Base-by-base conservation (phyloP, 92 coral and sea anemone species). In the Parazoanthus atlanticus region DNA sequence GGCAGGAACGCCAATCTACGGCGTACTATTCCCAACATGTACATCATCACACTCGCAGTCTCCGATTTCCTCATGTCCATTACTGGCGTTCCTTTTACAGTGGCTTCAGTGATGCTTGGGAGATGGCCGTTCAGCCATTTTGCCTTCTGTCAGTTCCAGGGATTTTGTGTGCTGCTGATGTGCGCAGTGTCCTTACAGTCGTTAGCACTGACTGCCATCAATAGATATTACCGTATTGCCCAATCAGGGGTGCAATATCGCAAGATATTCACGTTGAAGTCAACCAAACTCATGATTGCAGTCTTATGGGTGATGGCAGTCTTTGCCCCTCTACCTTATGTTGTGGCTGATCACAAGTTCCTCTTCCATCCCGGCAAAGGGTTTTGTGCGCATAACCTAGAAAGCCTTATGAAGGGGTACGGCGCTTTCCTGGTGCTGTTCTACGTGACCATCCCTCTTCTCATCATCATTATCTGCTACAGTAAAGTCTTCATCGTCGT, bases 281-380 rank as follows among this genome's bases (percentile, higher is more conserved):
- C 93, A 21, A 92, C 93, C 21, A 90, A 89, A 74, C 11, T 76
- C 40, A 90, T 92, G 11, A 88, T 94, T 76, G 81, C 36, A 46
- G 46, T 90, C 49, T 56, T 92, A 74, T 94, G 94, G 96, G 3
- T 85, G 4, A 38, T 89, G 82, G 96, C 96, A 32, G 61, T 94
- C 16, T 82, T 94, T 17, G 93, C 96, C 10, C 94, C 96, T 32
- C 85, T 92, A 21, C 94, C 94, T 2, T 94, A 94, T 58, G 91
- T 92, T 31, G 82, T 80, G 8, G 82, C 91, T 19, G 89, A 91
- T 40, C 90, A 92, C 43, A 84, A 86, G 29, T 94, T 92, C 79
- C 43, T 88, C 85, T 94, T 94, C 43, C 96, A 92, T 86, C 79
- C 94, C 23, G 96, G 94, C n/a, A 94, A 94, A 73, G 92, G 76